These are phyloP conservation scores for Pomatorhinus ruficollis DNA, from an alignment of 2,113 vertebrate species.

Conservation along the genomic window DNA sequence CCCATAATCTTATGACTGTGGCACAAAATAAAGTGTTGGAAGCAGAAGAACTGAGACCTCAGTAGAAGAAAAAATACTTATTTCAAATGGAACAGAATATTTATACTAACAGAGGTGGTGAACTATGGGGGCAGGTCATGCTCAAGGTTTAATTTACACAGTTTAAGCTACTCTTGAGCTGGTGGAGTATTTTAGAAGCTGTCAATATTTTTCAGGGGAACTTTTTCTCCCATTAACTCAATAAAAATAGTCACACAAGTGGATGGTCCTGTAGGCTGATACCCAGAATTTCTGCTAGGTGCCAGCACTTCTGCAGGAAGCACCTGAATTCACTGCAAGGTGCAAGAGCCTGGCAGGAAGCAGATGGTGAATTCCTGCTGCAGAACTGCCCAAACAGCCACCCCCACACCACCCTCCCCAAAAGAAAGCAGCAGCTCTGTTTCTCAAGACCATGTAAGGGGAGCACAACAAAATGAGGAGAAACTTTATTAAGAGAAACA, in stretches of 20 bases:
- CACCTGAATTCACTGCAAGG: not conserved
- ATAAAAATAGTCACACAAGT: not conserved
- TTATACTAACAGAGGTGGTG: not conserved
- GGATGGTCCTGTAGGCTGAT: not conserved
- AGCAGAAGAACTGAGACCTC: not conserved
- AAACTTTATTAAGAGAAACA: conserved; percentile 38
- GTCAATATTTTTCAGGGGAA: not conserved
- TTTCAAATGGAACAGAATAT: not conserved
- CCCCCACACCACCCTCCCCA: rapidly evolving
- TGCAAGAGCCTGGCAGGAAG: not conserved
- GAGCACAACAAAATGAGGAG: not conserved
- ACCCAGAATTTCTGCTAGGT: not conserved
- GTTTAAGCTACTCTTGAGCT: not conserved
- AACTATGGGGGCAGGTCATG: not conserved
- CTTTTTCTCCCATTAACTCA: not conserved
- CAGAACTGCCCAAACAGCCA: not conserved
- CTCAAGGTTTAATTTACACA: not conserved
- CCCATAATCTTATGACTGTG: too few relatives aligned
- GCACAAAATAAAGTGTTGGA: not conserved
- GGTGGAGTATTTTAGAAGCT: not conserved
- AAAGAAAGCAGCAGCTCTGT: not conserved
- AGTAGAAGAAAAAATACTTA: not conserved
- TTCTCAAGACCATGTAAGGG: not conserved
- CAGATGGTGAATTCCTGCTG: not conserved
- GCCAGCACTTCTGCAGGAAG: not conserved